Evolutionary conservation across 2,113 vertebrate genomes (phyloP).

Genomic region (Pagrus major): DNA sequence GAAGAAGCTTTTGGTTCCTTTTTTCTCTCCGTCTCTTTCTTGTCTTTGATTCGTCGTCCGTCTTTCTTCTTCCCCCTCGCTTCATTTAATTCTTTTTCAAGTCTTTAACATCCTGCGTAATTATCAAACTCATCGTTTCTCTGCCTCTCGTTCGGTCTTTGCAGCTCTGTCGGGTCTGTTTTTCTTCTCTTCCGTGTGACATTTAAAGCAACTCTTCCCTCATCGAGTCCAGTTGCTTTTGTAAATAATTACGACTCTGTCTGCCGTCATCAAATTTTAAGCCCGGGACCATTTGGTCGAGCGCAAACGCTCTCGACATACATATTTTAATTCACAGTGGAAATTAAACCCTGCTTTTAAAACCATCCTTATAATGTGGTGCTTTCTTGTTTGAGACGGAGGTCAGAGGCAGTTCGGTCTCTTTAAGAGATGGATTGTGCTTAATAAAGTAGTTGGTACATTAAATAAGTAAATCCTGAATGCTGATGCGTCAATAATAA

Average conservation of each 20-base stretch:
- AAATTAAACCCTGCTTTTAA: constrained; percentile 23
- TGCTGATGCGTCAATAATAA: background rate
- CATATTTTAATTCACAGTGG: constrained; percentile 54
- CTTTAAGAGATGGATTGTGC: background rate
- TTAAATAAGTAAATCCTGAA: background rate
- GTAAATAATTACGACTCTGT: constrained; percentile 41
- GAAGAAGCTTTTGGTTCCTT: background rate
- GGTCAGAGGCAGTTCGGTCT: background rate
- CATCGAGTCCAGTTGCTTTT: constrained; percentile 9
- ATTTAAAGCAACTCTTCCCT: background rate
- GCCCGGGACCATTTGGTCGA: background rate
- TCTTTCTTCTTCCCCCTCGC: background rate
- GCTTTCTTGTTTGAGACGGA: background rate
- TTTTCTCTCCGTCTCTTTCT: background rate
- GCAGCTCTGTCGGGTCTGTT: background rate
- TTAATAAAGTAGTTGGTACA: background rate
- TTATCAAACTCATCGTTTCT: background rate
- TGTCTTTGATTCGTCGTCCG: background rate
- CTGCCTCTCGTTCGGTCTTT: background rate
- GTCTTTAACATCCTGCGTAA: background rate
- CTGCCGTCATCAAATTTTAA: constrained; percentile 35
- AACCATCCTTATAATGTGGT: background rate
- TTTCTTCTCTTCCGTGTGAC: background rate
- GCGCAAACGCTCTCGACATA: background rate
- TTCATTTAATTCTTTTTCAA: background rate